Base-by-base conservation (phyloP, 2,113 vertebrate species). In the Coturnix japonica region DNA sequence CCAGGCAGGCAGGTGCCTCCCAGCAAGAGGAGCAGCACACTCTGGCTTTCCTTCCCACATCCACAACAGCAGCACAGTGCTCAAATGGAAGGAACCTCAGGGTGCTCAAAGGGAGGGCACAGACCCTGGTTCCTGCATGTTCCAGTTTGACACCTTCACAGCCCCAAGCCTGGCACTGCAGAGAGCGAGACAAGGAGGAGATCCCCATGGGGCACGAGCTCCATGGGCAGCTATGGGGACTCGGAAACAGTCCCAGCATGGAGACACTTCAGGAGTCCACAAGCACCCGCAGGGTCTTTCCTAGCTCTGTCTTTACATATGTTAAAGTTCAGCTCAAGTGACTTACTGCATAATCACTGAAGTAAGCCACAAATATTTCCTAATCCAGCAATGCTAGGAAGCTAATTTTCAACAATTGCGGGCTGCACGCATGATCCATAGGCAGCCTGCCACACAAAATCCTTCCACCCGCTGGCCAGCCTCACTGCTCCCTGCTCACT, bases 121-220 rank as follows among this genome's bases (percentile, higher is more conserved):
- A 20, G 28, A 4, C 33, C 6, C 18, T 0, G 17, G 41, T 72
- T 16, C 23, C 12, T 26, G 46, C 5, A 33, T 54, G 79, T 53
- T 28, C 51, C 39, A 35, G 30, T 15, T 19, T 13, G 51, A 51
- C 18, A 61, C 67, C 43, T 4, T 0, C 13, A 23, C 9, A 66
- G 26, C 8, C 16, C 57, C 59, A 18, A 43, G 41, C 23, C 12
- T 2, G 31, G 15, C 3, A 2, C 14, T 1, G 0, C 46, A 31
- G 28, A 13, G 1, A 74, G 23, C 0, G n/a, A 49, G 25, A 30
- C 10, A 8, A 13, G 5, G 35, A n/a, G 35, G n/a, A 35, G 20
- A 44, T 13, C 53, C 46, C 13, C 54, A 11, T 72, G 44, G 19
- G 49, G 19, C 35, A 43, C 19, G 8, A 0, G 26, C 54, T 31